Evolutionary conservation across 2,797 vertebrate genomes (phyloP).

Genomic region (Artibeus lituratus): DNA sequence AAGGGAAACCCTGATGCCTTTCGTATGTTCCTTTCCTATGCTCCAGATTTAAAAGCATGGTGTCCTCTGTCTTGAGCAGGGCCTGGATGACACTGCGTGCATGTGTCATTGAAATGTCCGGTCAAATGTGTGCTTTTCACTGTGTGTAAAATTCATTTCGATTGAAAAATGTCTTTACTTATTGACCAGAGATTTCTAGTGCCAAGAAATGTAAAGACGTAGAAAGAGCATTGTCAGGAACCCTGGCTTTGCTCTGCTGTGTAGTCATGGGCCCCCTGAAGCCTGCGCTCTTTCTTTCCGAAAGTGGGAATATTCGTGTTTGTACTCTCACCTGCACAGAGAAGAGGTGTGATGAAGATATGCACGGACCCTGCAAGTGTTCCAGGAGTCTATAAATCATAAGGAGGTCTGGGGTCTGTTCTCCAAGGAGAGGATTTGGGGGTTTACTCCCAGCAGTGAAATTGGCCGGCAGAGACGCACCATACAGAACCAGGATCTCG

Average conservation of each 20-base stretch:
- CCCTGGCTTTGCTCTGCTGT: background rate
- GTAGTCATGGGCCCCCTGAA: background rate
- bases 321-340: background rate
- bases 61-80: background rate
- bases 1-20: background rate
- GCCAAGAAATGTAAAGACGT: background rate
- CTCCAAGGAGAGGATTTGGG: background rate
- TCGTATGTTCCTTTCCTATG: background rate
- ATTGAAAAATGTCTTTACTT: background rate
- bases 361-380: background rate
- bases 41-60: background rate
- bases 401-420: background rate
- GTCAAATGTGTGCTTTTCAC: background rate
- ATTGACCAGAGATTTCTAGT: background rate
- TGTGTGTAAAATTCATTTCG: background rate
- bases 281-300: background rate
- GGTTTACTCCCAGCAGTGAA: background rate
- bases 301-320: background rate
- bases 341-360: background rate
- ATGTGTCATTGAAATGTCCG: background rate
- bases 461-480: background rate
- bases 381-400: background rate
- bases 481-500: rapidly evolving
- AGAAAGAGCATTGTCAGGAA: background rate
- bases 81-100: background rate